phyloP scores from a whole-genome alignment of 2,797 vertebrate species.

The Toxotes lorentzi region DNA sequence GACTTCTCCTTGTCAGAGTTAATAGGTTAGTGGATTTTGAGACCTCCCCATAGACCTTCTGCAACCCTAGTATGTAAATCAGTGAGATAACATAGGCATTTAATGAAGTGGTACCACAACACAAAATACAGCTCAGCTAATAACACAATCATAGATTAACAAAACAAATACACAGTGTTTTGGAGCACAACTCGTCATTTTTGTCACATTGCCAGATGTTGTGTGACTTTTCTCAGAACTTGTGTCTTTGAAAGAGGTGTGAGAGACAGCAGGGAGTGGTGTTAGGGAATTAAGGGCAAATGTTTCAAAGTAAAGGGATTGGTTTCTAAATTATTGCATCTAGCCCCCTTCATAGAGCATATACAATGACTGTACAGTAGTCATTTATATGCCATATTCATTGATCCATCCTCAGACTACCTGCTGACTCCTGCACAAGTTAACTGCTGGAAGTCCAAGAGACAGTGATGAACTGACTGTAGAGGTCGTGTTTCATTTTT shows the following conservation, averaged over 20 bases:
- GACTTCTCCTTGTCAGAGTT: conserved; percentile 27
- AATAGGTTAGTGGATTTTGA: conserved; percentile 7
- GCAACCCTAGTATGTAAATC: neutral
- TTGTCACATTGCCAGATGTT: neutral
- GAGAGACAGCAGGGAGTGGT: neutral
- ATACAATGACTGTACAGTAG: neutral
- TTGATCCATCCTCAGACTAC: neutral
- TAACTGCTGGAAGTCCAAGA: neutral
- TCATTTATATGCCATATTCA: neutral
- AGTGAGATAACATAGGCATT: neutral
- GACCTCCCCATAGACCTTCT: neutral
- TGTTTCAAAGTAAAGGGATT: conserved; percentile 9
- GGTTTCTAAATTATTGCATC: neutral
- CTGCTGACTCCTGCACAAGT: conserved; percentile 9
- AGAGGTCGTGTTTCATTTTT: neutral
- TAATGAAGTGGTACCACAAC: neutral
- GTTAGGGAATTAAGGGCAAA: neutral
- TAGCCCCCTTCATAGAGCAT: neutral
- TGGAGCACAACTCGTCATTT: neutral
- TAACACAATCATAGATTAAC: neutral
- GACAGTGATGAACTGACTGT: neutral
- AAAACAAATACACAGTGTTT: neutral
- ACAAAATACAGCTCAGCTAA: neutral
- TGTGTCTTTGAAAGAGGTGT: conserved; percentile 1
- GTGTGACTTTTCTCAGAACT: neutral